Percentiles rank a stretch among this genome's conserved stretches.
phyloP scores from a whole-genome alignment of 2,113 vertebrate species.

The Plecturocebus donacophilus region DNA sequence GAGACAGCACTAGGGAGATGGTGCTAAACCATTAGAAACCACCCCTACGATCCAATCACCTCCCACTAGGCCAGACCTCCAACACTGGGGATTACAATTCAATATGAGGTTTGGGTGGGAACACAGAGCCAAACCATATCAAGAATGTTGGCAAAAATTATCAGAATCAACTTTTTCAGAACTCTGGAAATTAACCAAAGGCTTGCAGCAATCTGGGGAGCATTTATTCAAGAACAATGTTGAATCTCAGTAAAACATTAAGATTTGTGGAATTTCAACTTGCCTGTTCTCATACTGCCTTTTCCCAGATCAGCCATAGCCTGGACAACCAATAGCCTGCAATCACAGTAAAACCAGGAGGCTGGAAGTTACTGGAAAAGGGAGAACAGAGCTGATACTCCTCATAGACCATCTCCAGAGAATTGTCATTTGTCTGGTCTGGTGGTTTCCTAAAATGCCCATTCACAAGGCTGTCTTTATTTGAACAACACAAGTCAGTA shows the following conservation, averaged over 20 bases:
- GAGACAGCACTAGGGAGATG: no score
- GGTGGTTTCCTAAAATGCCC: no score
- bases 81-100: no score
- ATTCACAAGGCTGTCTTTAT: background rate
- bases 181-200: background rate
- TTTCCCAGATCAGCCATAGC: background rate
- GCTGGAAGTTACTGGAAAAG: no score
- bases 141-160: background rate
- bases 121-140: no score
- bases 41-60: no score
- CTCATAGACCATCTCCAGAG: background rate
- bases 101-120: no score
- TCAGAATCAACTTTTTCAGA: background rate
- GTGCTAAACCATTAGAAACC: no score
- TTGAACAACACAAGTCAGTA: background rate
- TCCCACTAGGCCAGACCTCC: no score
- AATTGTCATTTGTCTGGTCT: background rate
- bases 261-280: background rate
- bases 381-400: background rate
- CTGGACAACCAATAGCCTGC: background rate
- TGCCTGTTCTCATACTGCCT: background rate
- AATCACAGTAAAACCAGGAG: background rate
- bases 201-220: background rate
- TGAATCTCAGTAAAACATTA: background rate
- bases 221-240: background rate